These are phyloP conservation scores for Sinodicranocentrus sp. DNA, from an alignment of 2,888 invertebrate species.

Conservation along the genomic window DNA sequence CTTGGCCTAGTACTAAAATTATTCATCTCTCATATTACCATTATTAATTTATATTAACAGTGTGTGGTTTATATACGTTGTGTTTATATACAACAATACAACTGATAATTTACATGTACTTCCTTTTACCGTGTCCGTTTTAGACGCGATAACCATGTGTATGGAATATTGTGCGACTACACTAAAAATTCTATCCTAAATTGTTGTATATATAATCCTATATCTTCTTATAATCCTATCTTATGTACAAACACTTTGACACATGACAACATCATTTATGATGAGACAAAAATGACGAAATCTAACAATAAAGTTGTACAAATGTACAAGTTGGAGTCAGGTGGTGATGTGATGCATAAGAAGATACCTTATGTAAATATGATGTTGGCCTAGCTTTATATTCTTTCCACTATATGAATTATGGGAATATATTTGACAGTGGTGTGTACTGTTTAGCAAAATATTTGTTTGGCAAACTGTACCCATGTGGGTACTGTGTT, in stretches of 20 bases:
- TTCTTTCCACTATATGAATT: not conserved
- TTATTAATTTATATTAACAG: not conserved
- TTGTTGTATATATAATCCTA: too few species aligned
- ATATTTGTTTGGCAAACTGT: constrained; percentile 58
- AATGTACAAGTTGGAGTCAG: not conserved
- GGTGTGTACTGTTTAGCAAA: constrained; percentile 5
- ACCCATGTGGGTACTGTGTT: constrained; percentile 52
- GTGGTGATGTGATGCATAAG: too few species aligned
- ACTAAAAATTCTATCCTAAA: too few species aligned
- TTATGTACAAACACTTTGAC: too few species aligned
- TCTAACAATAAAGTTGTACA: too few species aligned
- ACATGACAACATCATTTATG: too few species aligned
- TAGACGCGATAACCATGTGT: too few species aligned
- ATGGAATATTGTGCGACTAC: too few species aligned
- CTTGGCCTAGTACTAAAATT: constrained; percentile 45
- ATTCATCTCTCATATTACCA: constrained; percentile 21
- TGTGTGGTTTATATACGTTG: not conserved
- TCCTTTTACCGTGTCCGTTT: not conserved
- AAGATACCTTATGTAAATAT: too few species aligned
- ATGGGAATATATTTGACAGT: constrained; percentile 4
- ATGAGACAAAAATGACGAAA: too few species aligned
- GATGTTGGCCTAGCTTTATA: too few species aligned
- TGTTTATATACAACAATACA: not conserved
- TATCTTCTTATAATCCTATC: too few species aligned
- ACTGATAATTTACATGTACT: not conserved